Evolutionary conservation across 2,888 invertebrate species (phyloP), one percentile per base, ranked within the genome.

Genomic region (Cylindroiulus punctatus): DNA sequence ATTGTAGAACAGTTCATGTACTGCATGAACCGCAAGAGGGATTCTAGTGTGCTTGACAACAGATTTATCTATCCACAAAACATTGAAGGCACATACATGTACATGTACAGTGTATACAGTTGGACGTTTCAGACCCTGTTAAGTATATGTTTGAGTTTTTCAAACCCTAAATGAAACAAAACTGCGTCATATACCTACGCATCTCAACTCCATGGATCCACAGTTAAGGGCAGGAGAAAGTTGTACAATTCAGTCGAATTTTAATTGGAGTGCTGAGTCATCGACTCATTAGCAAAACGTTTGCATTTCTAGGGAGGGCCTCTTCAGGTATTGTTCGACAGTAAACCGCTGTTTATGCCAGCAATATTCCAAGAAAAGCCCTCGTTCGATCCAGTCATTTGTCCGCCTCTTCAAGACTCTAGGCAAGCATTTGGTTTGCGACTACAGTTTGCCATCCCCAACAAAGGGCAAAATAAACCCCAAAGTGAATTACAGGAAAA

Each of bases 391-490:
- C 76, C 76, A 76, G 22, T 76, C 76, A 76, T 30, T 22, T 26
- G 30, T 76, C 76, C 30, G 30, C 76, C 76, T 76, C 76, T 76
- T 76, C 14, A 76, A 76, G 76, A 76, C 76, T 76, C 12, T 14
- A 14, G 76, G 52, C 52, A 76, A 76, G 76, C 76, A 30, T 30
- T 76, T 26, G 76, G 76, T 30, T 76, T 22, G 76, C 76, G 30
- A 76, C 14, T 76, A 30, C 30, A 76, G 76, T 17, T 14, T 22
- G 14, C 26, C 26, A 76, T 30, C 76, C 76, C 7, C 10, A 76
- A 76, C 76, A 76, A 76, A 76, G 22, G 10, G 12, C 14, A 76
- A 76, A 76, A 76, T 76, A 76, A 76, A 52, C 76, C 30, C 65
- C 14, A 12, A 30, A 76, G 76, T 26, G 30, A 76, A 76, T 8